Evolutionary conservation across 2,113 vertebrate species (phyloP).

Genomic region (Martes martes): DNA sequence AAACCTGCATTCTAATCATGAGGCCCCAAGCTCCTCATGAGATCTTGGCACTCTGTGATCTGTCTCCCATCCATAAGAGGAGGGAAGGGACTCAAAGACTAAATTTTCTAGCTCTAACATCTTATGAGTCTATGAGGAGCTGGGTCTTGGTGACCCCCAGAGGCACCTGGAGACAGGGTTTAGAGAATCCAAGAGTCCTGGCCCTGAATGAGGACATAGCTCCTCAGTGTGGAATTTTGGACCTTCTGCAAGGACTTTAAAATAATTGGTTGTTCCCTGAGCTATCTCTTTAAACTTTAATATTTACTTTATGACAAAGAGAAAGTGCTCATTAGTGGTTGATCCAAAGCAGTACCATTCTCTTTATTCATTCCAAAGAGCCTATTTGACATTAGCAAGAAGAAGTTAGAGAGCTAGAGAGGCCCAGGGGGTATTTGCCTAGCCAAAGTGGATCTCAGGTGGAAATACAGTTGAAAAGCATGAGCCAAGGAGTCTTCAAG

Average conservation of each 20-base stretch:
- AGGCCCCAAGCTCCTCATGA: background rate
- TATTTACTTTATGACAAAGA: slow-evolving; percentile 60
- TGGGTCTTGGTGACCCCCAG: background rate
- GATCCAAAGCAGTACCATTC: slow-evolving; percentile 49
- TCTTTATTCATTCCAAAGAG: slow-evolving; percentile 48
- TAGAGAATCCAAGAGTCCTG: background rate
- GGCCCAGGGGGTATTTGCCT: slow-evolving; percentile 21
- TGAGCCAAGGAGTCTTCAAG: background rate
- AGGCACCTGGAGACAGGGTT: background rate
- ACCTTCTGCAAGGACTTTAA: slow-evolving; percentile 43
- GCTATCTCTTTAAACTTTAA: slow-evolving; percentile 61
- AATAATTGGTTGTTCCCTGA: slow-evolving; percentile 55
- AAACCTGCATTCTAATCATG: background rate
- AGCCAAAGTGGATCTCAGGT: slow-evolving; percentile 13
- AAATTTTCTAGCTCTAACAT: background rate
- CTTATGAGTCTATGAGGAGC: background rate
- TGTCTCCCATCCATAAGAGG: background rate
- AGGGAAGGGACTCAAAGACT: background rate
- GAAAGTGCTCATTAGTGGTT: slow-evolving; percentile 46
- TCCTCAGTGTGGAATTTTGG: background rate
- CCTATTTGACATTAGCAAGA: slow-evolving; percentile 31
- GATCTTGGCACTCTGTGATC: background rate
- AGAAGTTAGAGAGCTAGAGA: background rate
- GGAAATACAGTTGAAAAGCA: slow-evolving; percentile 37
- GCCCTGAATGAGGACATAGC: background rate